These are phyloP conservation scores for Xylota segnis DNA, from an alignment of 2,888 invertebrate genomes.

Conservation along the genomic window DNA sequence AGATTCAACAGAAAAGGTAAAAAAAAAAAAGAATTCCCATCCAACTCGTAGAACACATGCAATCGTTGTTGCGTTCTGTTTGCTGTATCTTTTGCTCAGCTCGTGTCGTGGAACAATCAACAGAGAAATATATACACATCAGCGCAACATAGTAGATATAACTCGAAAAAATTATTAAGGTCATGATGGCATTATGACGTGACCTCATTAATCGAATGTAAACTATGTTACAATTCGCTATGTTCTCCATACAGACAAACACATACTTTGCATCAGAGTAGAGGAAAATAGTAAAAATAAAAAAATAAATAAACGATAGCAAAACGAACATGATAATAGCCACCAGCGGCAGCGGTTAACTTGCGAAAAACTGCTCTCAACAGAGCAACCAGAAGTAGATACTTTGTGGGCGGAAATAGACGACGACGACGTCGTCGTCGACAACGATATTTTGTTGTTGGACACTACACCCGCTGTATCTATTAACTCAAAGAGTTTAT, in stretches of 20 bases:
- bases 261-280: conserved; percentile 2
- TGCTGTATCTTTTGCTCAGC: neutral
- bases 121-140: conserved; percentile 5
- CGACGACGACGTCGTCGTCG: neutral
- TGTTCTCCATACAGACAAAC: conserved; percentile 5
- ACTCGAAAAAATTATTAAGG: conserved; percentile 33
- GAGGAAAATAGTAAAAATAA: neutral
- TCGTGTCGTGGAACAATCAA: conserved; percentile 26
- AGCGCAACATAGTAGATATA: neutral
- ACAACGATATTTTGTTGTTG: neutral
- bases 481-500: conserved; percentile 38
- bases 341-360: conserved; percentile 21
- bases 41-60: neutral
- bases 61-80: conserved; percentile 3
- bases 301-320: conserved; percentile 6
- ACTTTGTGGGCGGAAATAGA: conserved; percentile 38
- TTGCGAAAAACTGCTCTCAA: conserved; percentile 37
- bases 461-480: neutral
- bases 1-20: neutral
- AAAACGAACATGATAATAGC: conserved; percentile 35
- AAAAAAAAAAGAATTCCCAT: neutral
- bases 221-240: conserved; percentile 54
- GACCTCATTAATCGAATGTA: conserved; percentile 61
- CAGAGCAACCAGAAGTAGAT: conserved; percentile 36
- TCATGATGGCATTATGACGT: conserved; percentile 55